phyloP scores from a whole-genome alignment of 2,888 invertebrate genomes.

The Ceratothoa steindachneri region DNA sequence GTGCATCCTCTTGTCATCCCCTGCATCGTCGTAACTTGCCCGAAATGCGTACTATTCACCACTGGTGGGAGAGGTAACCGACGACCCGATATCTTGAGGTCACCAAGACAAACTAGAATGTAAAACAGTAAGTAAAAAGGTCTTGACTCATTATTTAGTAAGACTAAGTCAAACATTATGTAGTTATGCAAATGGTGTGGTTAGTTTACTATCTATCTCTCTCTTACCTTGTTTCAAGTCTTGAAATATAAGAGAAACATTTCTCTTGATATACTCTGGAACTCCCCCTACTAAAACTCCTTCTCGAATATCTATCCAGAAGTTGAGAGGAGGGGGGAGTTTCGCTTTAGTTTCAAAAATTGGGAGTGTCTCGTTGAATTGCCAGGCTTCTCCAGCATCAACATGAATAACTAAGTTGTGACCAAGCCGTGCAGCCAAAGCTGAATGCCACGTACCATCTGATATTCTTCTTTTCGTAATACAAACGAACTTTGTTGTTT shows the following conservation, averaged over 20 bases:
- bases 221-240: not conserved
- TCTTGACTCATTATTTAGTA: no score
- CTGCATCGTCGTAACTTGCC: conserved; percentile 6
- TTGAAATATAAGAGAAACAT: not conserved
- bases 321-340: not conserved
- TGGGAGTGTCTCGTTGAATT: conserved; percentile 17
- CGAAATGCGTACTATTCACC: not conserved
- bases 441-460: conserved; percentile 37
- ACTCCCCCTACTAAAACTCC: not conserved
- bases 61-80: not conserved
- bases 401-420: conserved; percentile 27
- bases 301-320: not conserved
- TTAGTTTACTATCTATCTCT: no score
- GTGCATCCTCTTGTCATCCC: not conserved
- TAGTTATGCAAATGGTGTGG: no score
- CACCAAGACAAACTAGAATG: not conserved
- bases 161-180: no score
- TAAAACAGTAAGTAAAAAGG: no score
- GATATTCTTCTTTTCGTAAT: not conserved
- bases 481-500: not conserved
- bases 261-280: not conserved
- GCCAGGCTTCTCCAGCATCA: conserved; percentile 33
- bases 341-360: not conserved
- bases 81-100: not conserved
- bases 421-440: conserved; percentile 29